Conservation (phyloP, 2,797 vertebrate genomes). For the Sebastiscus albofasciatus region DNA sequence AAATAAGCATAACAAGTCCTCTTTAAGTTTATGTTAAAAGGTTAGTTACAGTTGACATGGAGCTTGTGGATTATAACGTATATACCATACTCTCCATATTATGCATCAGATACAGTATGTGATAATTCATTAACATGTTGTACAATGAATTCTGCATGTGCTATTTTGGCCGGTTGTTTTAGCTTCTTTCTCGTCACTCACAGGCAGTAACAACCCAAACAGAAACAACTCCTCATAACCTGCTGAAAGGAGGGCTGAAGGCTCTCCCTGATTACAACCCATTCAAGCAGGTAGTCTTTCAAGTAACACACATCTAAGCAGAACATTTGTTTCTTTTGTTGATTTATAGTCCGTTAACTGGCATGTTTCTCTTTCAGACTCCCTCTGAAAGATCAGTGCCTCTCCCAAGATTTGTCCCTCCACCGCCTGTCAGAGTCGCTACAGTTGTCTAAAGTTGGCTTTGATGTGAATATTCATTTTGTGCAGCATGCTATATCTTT, state of each 20-base stretch:
- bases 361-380: conserved; percentile 53
- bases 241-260: conserved; percentile 56
- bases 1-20: too few species aligned
- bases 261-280: conserved; percentile 71
- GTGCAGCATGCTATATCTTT: neutral
- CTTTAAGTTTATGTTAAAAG: too few species aligned
- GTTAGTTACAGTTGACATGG: neutral
- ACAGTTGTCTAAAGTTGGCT: conserved; percentile 67
- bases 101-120: neutral
- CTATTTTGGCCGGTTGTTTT: neutral
- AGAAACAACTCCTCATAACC: conserved; percentile 41
- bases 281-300: conserved; percentile 60
- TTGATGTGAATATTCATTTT: neutral
- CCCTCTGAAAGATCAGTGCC: conserved; percentile 55
- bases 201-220: conserved; percentile 62
- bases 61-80: neutral
- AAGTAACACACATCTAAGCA: neutral
- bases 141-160: neutral
- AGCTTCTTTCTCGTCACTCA: neutral
- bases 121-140: neutral
- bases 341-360: neutral
- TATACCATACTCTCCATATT: neutral
- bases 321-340: neutral
- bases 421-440: conserved; percentile 74
- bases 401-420: conserved; percentile 67